Conservation (phyloP, 1,140 invertebrate genomes). For the Plodia interpunctella region DNA sequence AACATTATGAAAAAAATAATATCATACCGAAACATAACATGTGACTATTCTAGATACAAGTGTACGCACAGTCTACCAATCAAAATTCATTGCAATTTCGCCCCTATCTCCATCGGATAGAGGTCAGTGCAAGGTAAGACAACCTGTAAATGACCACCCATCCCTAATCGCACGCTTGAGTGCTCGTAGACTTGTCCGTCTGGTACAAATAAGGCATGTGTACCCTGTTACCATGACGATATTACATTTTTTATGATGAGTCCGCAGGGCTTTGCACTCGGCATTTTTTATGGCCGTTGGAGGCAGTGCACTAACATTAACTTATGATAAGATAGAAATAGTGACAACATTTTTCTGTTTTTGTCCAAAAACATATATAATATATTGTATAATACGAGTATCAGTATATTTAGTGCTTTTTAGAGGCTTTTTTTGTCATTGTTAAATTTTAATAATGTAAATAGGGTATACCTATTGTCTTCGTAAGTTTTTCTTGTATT, state of each 20-base stretch:
- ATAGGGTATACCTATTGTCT: no score
- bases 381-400: no score
- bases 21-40: background rate
- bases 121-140: no score
- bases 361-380: no score
- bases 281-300: constrained; percentile 41
- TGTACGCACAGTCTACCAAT: no score
- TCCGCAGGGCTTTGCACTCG: constrained; percentile 48
- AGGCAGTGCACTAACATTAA: constrained; percentile 3
- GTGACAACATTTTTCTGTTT: background rate
- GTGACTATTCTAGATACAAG: background rate
- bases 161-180: constrained; percentile 44
- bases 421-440: no score
- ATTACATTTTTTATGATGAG: constrained; percentile 50
- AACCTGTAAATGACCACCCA: constrained; percentile 5
- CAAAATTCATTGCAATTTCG: no score
- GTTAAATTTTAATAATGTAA: no score
- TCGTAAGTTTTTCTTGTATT: no score
- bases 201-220: constrained; percentile 55
- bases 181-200: constrained; percentile 44
- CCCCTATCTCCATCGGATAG: no score
- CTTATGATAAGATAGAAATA: background rate
- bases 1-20: no score
- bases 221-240: constrained; percentile 41
- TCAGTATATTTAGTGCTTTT: no score